These are phyloP conservation scores for Pelodytes ibericus DNA, from an alignment of 2,797 vertebrate species.

Conservation along the genomic window DNA sequence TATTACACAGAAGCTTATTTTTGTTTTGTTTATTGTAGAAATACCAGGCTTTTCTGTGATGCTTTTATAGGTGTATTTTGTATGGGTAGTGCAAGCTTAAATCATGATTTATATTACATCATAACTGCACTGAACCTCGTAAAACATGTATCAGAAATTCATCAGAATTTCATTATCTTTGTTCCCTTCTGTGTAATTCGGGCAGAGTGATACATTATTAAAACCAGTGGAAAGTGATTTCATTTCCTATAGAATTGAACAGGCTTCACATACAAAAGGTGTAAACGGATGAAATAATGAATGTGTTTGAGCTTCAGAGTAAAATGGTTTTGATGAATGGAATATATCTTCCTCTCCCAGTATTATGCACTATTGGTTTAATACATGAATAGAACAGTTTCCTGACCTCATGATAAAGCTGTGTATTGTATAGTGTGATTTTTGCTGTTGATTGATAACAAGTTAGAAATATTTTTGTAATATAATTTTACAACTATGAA, in stretches of 20 bases:
- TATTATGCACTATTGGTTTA: constrained; percentile 1
- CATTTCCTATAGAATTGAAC: neutral
- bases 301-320: neutral
- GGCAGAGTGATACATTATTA: neutral
- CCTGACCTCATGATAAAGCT: constrained; percentile 12
- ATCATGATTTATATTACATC: neutral
- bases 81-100: no score
- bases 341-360: neutral
- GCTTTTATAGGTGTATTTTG: neutral
- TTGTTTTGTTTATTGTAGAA: neutral
- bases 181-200: neutral
- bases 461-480: constrained; percentile 21
- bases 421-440: constrained; percentile 17
- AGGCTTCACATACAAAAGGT: neutral
- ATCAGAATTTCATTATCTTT: neutral
- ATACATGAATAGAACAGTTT: neutral
- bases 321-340: neutral
- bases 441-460: neutral
- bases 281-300: neutral
- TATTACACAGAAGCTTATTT: no score
- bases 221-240: neutral
- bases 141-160: neutral
- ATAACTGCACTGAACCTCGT: constrained; percentile 16
- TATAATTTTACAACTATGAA: neutral
- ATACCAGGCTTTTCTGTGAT: neutral